Conservation (phyloP, 2,113 vertebrate species). For the Physeter macrocephalus region DNA sequence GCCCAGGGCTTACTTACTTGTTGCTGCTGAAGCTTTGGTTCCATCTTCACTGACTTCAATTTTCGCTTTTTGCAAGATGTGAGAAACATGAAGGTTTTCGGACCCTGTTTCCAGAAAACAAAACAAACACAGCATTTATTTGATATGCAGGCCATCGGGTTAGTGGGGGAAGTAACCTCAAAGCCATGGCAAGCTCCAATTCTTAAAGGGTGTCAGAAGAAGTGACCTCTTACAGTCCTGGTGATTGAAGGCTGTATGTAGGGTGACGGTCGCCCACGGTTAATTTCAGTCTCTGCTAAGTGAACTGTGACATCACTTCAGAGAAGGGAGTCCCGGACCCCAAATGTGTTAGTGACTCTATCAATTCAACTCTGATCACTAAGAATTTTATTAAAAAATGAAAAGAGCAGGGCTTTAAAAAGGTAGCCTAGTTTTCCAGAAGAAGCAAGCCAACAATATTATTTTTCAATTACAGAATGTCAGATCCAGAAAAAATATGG, state of each 20-base stretch:
- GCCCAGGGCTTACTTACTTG: conserved; percentile 84
- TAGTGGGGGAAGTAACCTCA: background rate
- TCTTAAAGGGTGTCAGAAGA: background rate
- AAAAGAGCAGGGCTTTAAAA: background rate
- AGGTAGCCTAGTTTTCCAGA: background rate
- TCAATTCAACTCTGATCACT: background rate
- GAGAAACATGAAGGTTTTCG: conserved; percentile 88
- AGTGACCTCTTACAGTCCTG: background rate
- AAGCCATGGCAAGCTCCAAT: background rate
- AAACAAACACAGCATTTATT: background rate
- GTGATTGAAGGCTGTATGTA: background rate
- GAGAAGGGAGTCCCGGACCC: background rate
- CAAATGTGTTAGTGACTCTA: background rate
- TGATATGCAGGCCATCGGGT: background rate
- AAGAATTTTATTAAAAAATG: background rate
- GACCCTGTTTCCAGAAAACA: conserved; percentile 79
- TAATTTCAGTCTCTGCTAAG: background rate
- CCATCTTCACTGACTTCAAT: conserved; percentile 96
- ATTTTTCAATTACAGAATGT: background rate
- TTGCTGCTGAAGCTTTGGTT: conserved; percentile 94
- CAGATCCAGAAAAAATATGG: background rate
- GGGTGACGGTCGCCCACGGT: background rate
- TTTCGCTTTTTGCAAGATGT: conserved; percentile 93
- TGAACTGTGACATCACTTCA: background rate
- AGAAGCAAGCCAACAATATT: background rate